A percentile compares a stretch with the other conserved stretches of the same genome.
Conservation (phyloP, 1,140 invertebrate genomes). For the Monochamus saltuarius region DNA sequence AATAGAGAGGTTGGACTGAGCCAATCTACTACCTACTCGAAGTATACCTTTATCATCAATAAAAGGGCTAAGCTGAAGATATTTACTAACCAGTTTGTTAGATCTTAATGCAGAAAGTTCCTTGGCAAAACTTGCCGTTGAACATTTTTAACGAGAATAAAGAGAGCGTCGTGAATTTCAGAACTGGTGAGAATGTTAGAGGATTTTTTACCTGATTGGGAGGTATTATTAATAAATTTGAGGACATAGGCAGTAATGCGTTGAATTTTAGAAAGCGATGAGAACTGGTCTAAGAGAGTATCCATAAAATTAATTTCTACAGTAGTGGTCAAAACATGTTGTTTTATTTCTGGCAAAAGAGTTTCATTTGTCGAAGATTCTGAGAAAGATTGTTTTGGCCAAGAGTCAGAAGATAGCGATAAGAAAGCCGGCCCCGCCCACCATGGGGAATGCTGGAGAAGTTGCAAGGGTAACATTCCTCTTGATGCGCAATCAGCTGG, state of each 20-base stretch:
- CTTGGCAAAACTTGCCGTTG: neutral
- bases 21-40: conserved; percentile 4
- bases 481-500: conserved; percentile 40
- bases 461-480: conserved; percentile 14
- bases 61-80: conserved; percentile 6
- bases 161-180: neutral
- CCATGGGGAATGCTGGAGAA: conserved; percentile 5
- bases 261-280: conserved; percentile 12
- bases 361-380: neutral
- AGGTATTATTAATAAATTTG: conserved; percentile 9
- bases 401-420: neutral
- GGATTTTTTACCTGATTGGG: neutral
- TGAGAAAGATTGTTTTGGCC: neutral
- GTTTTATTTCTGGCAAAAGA: conserved; percentile 3
- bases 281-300: conserved; percentile 8
- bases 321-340: neutral
- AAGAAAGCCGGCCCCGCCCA: neutral
- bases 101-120: no score
- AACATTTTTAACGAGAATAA: neutral
- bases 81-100: no score
- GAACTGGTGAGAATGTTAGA: neutral
- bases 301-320: neutral
- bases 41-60: conserved; percentile 2
- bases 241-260: conserved; percentile 7
- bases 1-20: conserved; percentile 12